Conservation (phyloP, 92 coral and sea anemone species). For the Metridium senile region DNA sequence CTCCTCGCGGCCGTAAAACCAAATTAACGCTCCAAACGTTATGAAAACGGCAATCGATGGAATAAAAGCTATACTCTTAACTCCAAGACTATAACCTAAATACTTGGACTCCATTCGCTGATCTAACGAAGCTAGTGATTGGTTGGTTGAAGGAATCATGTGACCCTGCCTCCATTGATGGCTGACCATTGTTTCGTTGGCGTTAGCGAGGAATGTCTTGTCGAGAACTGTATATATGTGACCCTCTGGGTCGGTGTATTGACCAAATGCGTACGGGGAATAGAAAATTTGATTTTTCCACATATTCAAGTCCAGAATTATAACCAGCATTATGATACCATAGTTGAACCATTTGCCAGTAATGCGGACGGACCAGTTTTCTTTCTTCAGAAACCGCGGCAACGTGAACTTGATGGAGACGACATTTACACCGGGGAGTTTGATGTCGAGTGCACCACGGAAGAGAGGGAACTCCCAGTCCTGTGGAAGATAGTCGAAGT, state of each 20-base stretch:
- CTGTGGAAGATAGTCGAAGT: slow-evolving; percentile 22
- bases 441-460: slow-evolving; percentile 86
- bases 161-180: slow-evolving; percentile 76
- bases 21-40: slow-evolving; percentile 78
- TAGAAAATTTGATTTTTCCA: slow-evolving; percentile 99
- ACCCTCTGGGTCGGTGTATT: slow-evolving; percentile 71
- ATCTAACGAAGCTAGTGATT: slow-evolving; percentile 59
- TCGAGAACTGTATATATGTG: slow-evolving; percentile 74
- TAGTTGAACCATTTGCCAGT: slow-evolving; percentile 99
- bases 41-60: slow-evolving; percentile 83
- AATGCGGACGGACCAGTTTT: slow-evolving; percentile 89
- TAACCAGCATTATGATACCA: slow-evolving; percentile 91
- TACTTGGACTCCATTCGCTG: slow-evolving; percentile 92
- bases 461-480: slow-evolving; percentile 99
- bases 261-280: slow-evolving; percentile 88
- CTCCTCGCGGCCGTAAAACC: slow-evolving; percentile 91
- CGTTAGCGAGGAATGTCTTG: slow-evolving; percentile 59
- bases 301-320: slow-evolving; percentile 95
- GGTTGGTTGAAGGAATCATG: slow-evolving; percentile 55
- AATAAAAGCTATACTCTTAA: slow-evolving; percentile 86
- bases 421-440: slow-evolving; percentile 92
- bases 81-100: slow-evolving; percentile 61
- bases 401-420: slow-evolving; percentile 72
- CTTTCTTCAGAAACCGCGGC: slow-evolving; percentile 84
- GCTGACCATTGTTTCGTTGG: slow-evolving; percentile 82